phyloP scores from a whole-genome alignment of 2,113 vertebrate genomes.

The Nestor notabilis region DNA sequence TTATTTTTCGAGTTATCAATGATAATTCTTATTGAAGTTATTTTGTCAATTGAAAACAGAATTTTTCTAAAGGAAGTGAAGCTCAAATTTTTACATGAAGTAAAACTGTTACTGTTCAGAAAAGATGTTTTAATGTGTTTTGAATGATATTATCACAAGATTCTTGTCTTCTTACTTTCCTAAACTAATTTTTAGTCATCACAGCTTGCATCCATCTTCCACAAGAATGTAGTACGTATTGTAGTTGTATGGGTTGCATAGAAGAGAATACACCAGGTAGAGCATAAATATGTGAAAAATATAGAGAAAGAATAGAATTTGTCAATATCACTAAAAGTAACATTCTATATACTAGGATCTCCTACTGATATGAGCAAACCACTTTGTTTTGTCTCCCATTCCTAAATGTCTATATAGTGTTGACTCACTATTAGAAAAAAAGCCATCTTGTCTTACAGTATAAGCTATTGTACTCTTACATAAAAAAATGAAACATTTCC shows the following conservation, averaged over 20 bases:
- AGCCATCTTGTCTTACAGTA: neutral
- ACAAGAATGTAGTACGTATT: neutral
- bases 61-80: neutral
- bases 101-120: neutral
- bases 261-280: neutral
- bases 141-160: neutral
- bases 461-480: neutral
- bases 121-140: neutral
- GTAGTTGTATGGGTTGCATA: neutral
- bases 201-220: neutral
- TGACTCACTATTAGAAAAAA: neutral
- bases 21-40: neutral
- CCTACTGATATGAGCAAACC: neutral
- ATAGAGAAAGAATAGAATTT: neutral
- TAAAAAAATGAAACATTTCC: neutral
- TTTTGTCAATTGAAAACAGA: neutral
- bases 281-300: neutral
- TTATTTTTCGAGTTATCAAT: constrained; percentile 46
- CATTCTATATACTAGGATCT: neutral
- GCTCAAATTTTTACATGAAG: neutral
- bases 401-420: neutral
- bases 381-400: neutral
- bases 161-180: neutral
- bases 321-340: neutral
- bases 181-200: neutral